phyloP scores from a whole-genome alignment of 2,797 vertebrate species.

The Acanthurus tractus region DNA sequence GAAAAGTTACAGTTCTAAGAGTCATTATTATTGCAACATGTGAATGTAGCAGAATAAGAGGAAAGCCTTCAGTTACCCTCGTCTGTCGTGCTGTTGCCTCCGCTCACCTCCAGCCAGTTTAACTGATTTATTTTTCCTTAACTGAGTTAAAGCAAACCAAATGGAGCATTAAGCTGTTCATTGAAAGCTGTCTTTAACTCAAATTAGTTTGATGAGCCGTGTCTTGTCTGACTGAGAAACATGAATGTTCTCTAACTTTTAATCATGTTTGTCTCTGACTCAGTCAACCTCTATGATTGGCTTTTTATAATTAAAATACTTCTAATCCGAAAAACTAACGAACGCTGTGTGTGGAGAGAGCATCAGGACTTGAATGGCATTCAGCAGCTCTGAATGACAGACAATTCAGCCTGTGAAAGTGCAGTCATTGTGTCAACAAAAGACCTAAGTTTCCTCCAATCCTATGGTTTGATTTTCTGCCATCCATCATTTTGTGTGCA shows the following conservation, averaged over 20 bases:
- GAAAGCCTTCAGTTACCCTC: not conserved
- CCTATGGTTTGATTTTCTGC: slow-evolving; percentile 34
- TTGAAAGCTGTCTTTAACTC: slow-evolving; percentile 35
- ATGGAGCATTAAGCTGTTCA: slow-evolving; percentile 37
- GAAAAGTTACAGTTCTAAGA: not conserved
- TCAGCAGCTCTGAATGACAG: slow-evolving; percentile 14
- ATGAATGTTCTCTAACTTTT: slow-evolving; percentile 45
- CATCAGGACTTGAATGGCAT: slow-evolving; percentile 8
- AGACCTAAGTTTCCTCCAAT: slow-evolving; percentile 18
- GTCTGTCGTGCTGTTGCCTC: not conserved
- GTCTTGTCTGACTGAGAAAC: slow-evolving; percentile 46
- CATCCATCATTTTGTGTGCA: slow-evolving; percentile 42
- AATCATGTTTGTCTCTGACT: slow-evolving; percentile 55
- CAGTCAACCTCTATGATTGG: slow-evolving; percentile 28
- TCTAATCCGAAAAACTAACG: slow-evolving; percentile 35
- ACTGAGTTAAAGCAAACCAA: slow-evolving; percentile 34
- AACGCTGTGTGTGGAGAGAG: slow-evolving; percentile 6
- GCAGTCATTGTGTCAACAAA: slow-evolving; percentile 28
- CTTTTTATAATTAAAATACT: slow-evolving; percentile 60
- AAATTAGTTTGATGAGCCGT: slow-evolving; percentile 49
- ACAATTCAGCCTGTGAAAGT: slow-evolving; percentile 26
- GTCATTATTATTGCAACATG: not conserved
- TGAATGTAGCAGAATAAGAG: not conserved
- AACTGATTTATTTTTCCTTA: slow-evolving; percentile 37
- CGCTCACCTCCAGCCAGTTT: slow-evolving; percentile 24